These are phyloP conservation scores for Hypsopygia costalis DNA, from an alignment of 2,888 invertebrate genomes.

Conservation along the genomic window DNA sequence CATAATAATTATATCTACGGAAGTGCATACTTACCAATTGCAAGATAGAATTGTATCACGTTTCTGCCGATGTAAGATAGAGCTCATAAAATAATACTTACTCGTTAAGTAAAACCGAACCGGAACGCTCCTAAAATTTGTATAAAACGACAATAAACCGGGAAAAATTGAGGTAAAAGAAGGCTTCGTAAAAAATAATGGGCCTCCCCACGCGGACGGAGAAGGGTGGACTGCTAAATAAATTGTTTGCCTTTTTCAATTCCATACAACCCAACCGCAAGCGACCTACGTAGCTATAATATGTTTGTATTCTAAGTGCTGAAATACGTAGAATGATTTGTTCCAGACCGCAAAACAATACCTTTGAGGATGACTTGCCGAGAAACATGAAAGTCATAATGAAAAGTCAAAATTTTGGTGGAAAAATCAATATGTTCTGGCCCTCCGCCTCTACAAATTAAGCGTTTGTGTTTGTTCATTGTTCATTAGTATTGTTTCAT, in stretches of 20 bases:
- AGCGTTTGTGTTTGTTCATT: no score
- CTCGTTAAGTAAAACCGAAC: slow-evolving; percentile 36
- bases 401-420: neutral
- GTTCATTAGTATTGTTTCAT: no score
- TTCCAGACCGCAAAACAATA: neutral
- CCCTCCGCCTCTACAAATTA: no score
- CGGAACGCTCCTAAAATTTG: slow-evolving; percentile 54
- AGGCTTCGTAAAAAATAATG: slow-evolving; percentile 70
- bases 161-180: slow-evolving; percentile 64
- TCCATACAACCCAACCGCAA: slow-evolving; percentile 35
- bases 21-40: no score
- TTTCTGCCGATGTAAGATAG: slow-evolving; percentile 8
- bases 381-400: neutral
- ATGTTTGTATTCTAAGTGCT: neutral
- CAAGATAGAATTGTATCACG: neutral
- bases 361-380: neutral
- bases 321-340: neutral
- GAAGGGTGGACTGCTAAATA: slow-evolving; percentile 59
- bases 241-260: slow-evolving; percentile 72
- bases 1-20: neutral
- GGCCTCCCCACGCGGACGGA: slow-evolving; percentile 46
- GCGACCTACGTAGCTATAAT: slow-evolving; percentile 8
- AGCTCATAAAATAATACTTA: slow-evolving; percentile 33
- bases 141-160: slow-evolving; percentile 66
- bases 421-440: neutral